Base-by-base conservation (phyloP, 2,888 invertebrate species). In the Herminia tarsipennalis region DNA sequence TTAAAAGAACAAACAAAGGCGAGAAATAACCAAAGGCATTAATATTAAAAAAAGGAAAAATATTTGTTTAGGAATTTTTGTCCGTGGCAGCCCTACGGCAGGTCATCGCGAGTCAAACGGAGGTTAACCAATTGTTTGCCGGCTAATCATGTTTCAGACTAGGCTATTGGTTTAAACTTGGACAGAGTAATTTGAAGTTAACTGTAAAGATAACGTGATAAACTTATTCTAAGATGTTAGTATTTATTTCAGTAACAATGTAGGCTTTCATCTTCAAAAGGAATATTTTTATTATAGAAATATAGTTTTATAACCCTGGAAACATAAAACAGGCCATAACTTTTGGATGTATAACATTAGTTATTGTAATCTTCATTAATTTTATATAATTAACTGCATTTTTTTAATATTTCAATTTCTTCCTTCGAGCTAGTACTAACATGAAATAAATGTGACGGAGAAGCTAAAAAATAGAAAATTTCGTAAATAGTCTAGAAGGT, bases 61-160 rank as follows among this genome's bases (percentile, higher is more conserved):
- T 10, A n/a, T 32, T 21, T 1, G 21, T 14, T n/a, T n/a, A n/a
- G n/a, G 1, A 29, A 1, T n/a, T 5, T 17, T 4, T 2, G 1
- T 12, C 1, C 5, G 51, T 52, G 66, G 18, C 70, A 78, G 42
- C 79, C 76, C 79, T 79, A 39, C 13, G n/a, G 2, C 18, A 56
- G 76, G 73, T 76, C 70, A 76, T 60, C 62, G 50, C 56, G 58
- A 77, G 79, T 78, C 73, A 76, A 73, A 62, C 57, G 38, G 66
- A 70, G 83, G 82, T 83, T 78, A 82, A 69, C 74, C 72, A 66
- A 74, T 78, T 75, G 78, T 80, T 76, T 70, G 72, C 68, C 56
- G 64, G 69, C 71, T 81, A 78, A 83, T 81, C 76, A 76, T 76
- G 68, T 72, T 71, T 73, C 70, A 70, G 70, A 70, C 69, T 68